Base-by-base conservation (phyloP, 2,797 vertebrate species). In the Menidia menidia region DNA sequence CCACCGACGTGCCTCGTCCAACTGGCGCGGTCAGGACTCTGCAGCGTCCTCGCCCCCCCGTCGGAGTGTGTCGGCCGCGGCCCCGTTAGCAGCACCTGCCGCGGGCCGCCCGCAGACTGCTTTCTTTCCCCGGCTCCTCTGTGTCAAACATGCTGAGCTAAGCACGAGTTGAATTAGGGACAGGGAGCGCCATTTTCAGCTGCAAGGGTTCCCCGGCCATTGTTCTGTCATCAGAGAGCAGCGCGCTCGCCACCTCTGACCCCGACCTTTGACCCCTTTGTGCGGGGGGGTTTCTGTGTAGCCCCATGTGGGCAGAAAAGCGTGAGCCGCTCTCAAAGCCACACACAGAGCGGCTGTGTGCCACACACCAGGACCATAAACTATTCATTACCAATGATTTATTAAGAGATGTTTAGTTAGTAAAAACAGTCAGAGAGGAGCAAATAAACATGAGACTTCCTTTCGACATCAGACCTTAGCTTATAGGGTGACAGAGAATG, bases 261-360 rank as follows among this genome's bases (percentile, higher is more conserved):
- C 75, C 70, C n/a, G 11, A 86, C 87, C 88, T 85, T 66, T 88
- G 76, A 73, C 86, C 73, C 53, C 69, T 82, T 65, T 82, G 62
- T 86, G 72, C 31, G 73, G 9, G 45, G 61, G 61, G 44, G 43
- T 45, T 54, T 64, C 52, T 68, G 60, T 44, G 63, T 14, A 18
- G 16, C 25, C 64, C 62, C 69, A 61, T 75, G 73, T 30, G 45
- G 30, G 74, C 75, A 73, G 82, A 45, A 73, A 73, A 68, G 2
- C 68, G 68, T 58, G 59, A 63, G 70, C 62, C 56, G 61, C 79
- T 71, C 62, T 75, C 3, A 50, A 65, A 72, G 58, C 72, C 62
- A 73, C 80, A 80, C 72, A 78, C 68, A 61, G 41, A 63, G 55
- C 0, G 54, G 4, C 35, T 57, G 74, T 60, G 11, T 68, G 57